Evolutionary conservation across 2,888 invertebrate species (phyloP), one percentile per base, ranked within the genome.

Genomic region (Dusona sp.): DNA sequence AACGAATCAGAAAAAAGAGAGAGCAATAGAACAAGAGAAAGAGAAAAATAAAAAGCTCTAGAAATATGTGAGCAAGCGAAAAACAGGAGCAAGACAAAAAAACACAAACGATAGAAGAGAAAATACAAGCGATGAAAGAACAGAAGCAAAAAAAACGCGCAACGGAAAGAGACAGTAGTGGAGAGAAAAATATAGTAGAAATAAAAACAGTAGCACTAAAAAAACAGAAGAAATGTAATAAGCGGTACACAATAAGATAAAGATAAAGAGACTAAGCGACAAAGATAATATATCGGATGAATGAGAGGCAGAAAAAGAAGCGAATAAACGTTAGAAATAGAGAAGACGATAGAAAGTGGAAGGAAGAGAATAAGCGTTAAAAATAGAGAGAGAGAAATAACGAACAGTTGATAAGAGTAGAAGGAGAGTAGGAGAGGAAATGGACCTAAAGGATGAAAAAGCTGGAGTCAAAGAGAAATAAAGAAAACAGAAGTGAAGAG

Each of bases 381-480:
- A 54, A 61, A 61, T 61, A 9, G 29, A 25, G 13, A 57, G 11
- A 57, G 25, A 57, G 25, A 57, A 16, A 29, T 25, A 16, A 61
- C 4, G 57, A 29, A 61, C 25, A 61, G 22, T 61, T 61, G 13
- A 61, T 8, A 25, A 13, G 22, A 57, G 25, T 11, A 9, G 57
- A 57, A 16, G 29, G 22, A 22, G 51, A 25, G 25, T 25, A 13
- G 4, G 11, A 22, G 29, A 13, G 16, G 16, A 61, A 29, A 4
- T 61, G 57, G 0, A 38, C 54, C 13, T 38, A 22, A 51, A 54
- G 61, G 16, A 42, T 25, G 33, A n/a, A 67, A 70, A 73, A 80
- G 65, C 75, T 33, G 57, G n/a, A 22, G 57, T 61, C 72, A 51
- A 72, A 72, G 25, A 16, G 57, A 61, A 74, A 22, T 25, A 42